Percentiles rank a stretch among this genome's conserved stretches.
Evolutionary conservation across 2,797 vertebrate genomes (phyloP).

Genomic region (Pogonophryne albipinna): DNA sequence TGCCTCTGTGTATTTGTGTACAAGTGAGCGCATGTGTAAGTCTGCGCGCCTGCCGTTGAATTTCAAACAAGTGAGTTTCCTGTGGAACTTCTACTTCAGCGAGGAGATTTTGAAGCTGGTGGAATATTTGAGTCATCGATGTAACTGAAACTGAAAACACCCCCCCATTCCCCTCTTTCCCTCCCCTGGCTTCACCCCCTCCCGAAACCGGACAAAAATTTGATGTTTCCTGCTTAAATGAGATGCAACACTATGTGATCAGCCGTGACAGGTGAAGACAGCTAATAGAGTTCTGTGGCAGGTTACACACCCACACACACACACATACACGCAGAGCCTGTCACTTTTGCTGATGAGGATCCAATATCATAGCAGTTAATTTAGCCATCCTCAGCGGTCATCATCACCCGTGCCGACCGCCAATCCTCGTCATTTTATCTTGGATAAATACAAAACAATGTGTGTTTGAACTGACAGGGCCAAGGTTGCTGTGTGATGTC

Average conservation of each 20-base stretch:
- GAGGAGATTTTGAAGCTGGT: slow-evolving; percentile 72
- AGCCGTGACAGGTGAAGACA: slow-evolving; percentile 71
- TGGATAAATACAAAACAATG: slow-evolving; percentile 71
- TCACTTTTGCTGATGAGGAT: slow-evolving; percentile 76
- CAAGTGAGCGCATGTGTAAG: slow-evolving; percentile 51
- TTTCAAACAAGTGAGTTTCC: slow-evolving; percentile 77
- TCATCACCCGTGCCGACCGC: slow-evolving; percentile 41
- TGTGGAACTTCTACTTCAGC: slow-evolving; percentile 75
- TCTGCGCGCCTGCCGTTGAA: slow-evolving; percentile 47
- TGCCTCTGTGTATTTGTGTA: slow-evolving; percentile 24
- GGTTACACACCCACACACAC: slow-evolving; percentile 20
- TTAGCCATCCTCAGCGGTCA: slow-evolving; percentile 71
- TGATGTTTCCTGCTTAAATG: slow-evolving; percentile 77
- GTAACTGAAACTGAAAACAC: slow-evolving; percentile 84
- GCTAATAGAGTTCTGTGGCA: slow-evolving; percentile 77
- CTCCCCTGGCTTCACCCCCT: slow-evolving; percentile 9
- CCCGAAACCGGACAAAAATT: slow-evolving; percentile 48
- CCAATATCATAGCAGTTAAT: slow-evolving; percentile 80
- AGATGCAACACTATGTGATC: slow-evolving; percentile 74
- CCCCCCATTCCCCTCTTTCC: slow-evolving; percentile 33
- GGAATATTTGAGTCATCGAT: slow-evolving; percentile 87
- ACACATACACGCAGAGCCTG: slow-evolving; percentile 37
- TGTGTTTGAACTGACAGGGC: slow-evolving; percentile 62
- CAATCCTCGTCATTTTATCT: slow-evolving; percentile 68
- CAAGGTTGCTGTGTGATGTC: slow-evolving; percentile 52